A percentile compares a stretch with the other conserved stretches of the same genome.
phyloP scores from a whole-genome alignment of 1,140 invertebrate genomes.

The Drosophila gunungcola region DNA sequence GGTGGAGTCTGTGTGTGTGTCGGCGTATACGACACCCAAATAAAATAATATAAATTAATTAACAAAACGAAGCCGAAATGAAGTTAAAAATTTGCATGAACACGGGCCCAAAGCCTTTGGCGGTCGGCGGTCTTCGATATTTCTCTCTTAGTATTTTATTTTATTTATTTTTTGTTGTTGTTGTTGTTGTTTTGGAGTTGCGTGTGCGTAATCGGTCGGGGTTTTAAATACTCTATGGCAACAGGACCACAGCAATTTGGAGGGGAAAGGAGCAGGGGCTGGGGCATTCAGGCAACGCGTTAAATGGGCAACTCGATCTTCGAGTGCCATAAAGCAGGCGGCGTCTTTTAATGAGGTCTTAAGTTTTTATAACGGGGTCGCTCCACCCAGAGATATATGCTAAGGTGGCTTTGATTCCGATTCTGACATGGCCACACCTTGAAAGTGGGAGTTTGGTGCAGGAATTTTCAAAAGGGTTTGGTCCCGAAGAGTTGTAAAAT shows the following conservation, averaged over 20 bases:
- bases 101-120: constrained; percentile 75
- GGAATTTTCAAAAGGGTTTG: background rate
- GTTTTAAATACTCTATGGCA: constrained; percentile 33
- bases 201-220: constrained; percentile 75
- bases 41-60: constrained; percentile 85
- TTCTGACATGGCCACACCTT: constrained; percentile 12
- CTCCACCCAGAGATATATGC: background rate
- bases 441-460: background rate
- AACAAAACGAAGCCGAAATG: constrained; percentile 84
- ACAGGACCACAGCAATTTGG: constrained; percentile 17
- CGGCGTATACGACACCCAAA: constrained; percentile 78
- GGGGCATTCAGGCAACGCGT: constrained; percentile 42
- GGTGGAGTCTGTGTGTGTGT: constrained; percentile 19
- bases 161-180: background rate
- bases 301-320: constrained; percentile 71
- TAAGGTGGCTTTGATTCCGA: constrained; percentile 1
- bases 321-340: constrained; percentile 73
- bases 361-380: constrained; percentile 73
- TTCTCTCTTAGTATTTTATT: background rate
- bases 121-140: constrained; percentile 46
- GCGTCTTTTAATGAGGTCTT: constrained; percentile 81
- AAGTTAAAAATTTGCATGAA: constrained; percentile 84
- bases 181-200: constrained; percentile 42
- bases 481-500: constrained; percentile 4
- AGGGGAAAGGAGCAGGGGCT: background rate